Evolutionary conservation across 2,888 invertebrate species (phyloP).

Genomic region (Leptodirus hochenwartii): DNA sequence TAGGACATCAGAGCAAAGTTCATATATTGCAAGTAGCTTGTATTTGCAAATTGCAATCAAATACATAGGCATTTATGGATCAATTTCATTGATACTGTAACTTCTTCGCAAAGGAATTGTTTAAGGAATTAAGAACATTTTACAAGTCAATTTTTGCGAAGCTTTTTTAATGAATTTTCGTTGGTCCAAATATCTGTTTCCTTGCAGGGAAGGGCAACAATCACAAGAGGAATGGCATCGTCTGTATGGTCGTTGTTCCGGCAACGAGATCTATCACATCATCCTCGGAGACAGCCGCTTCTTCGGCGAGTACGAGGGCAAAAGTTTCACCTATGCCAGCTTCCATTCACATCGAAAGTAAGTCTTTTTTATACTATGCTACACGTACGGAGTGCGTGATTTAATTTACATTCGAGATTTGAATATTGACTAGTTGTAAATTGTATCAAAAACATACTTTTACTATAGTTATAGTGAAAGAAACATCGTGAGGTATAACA

Average conservation of each 20-base stretch:
- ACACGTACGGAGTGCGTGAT: background rate
- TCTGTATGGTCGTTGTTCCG: slow-evolving; percentile 94
- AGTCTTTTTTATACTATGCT: slow-evolving; percentile 21
- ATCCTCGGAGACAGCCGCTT: slow-evolving; percentile 86
- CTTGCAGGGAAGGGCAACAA: slow-evolving; percentile 74
- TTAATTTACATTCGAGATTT: background rate
- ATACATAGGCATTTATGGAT: no score
- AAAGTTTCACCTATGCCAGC: slow-evolving; percentile 98
- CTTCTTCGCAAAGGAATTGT: no score
- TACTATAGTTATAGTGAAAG: no score
- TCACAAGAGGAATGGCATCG: slow-evolving; percentile 97
- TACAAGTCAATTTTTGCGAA: slow-evolving; percentile 1
- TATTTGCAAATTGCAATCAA: no score
- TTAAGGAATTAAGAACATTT: no score
- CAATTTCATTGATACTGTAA: no score
- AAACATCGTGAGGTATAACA: no score
- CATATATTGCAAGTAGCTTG: no score
- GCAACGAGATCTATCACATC: slow-evolving; percentile 98
- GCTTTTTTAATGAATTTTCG: slow-evolving; percentile 1
- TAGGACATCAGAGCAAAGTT: no score
- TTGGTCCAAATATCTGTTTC: no score
- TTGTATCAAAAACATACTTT: no score
- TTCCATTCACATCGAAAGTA: slow-evolving; percentile 98
- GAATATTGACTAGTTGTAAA: no score
- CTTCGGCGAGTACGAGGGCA: slow-evolving; percentile 96